Conservation (phyloP, 2,797 vertebrate species). For the Spea hammondii region DNA sequence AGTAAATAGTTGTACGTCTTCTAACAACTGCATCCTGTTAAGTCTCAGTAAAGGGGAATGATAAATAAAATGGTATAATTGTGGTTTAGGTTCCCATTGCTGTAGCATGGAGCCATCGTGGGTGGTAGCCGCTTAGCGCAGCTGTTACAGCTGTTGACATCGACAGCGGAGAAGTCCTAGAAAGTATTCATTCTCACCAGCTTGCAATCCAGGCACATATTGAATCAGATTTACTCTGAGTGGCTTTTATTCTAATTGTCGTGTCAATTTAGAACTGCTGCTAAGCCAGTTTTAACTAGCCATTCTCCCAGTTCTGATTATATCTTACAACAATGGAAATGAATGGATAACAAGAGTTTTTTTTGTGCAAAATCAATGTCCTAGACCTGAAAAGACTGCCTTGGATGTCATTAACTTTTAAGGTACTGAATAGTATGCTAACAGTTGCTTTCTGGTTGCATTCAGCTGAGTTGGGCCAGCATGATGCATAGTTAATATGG, state of each 20-base stretch:
- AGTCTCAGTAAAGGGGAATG: conserved; percentile 2
- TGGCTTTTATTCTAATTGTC: conserved; percentile 14
- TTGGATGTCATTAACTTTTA: background rate
- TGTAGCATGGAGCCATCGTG: conserved; percentile 4
- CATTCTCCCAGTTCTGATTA: conserved; percentile 13
- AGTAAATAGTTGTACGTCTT: too few species aligned
- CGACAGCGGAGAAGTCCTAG: conserved; percentile 17
- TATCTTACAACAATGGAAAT: background rate
- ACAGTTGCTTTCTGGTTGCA: too few species aligned
- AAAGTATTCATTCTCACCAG: background rate
- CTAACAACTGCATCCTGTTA: background rate
- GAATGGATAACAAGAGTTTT: background rate
- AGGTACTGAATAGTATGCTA: too few species aligned
- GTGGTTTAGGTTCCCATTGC: conserved; percentile 16
- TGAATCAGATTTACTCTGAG: conserved; percentile 4
- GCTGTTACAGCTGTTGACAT: conserved; percentile 39
- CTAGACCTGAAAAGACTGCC: background rate
- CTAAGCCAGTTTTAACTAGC: background rate
- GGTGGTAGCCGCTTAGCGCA: conserved; percentile 24
- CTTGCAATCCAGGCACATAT: conserved; percentile 2
- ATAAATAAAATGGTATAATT: conserved; percentile 9
- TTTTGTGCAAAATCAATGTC: background rate
- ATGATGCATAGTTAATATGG: too few species aligned
- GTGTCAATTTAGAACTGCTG: conserved; percentile 16
- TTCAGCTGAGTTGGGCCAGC: too few species aligned